These are phyloP conservation scores for Gymnocephalus cernua DNA, from an alignment of 2,113 vertebrate species.

Conservation along the genomic window DNA sequence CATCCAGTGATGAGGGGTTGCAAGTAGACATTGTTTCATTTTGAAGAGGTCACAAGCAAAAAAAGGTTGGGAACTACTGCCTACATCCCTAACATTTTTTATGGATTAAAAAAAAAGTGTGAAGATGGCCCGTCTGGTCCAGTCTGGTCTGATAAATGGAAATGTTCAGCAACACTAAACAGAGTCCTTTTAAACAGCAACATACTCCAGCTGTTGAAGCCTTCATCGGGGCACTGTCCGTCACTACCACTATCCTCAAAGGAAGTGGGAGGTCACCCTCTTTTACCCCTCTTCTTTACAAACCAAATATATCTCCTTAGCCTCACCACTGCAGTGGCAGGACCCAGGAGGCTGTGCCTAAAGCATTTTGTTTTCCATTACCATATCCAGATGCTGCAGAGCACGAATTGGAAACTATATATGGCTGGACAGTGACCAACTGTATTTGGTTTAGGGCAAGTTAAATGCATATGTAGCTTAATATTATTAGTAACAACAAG, in stretches of 20 bases:
- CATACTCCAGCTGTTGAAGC: neutral
- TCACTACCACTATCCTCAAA: constrained; percentile 18
- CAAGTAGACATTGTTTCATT: neutral
- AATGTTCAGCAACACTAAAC: constrained; percentile 4
- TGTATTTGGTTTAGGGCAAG: neutral
- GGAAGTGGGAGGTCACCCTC: constrained; percentile 46
- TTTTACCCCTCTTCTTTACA: constrained; percentile 62
- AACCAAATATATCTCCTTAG: constrained; percentile 64
- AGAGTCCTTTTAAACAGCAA: neutral
- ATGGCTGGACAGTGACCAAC: constrained; percentile 36
- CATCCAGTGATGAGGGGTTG: neutral
- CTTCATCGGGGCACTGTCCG: neutral
- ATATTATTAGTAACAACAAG: neutral
- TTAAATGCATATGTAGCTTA: neutral
- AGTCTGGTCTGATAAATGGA: neutral
- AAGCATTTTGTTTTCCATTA: constrained; percentile 52
- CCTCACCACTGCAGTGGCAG: constrained; percentile 37
- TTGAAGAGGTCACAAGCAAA: neutral
- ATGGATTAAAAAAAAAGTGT: neutral
- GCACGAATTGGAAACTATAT: constrained; percentile 7
- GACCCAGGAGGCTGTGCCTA: constrained; percentile 31
- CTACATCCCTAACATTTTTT: neutral
- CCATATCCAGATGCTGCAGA: constrained; percentile 38
- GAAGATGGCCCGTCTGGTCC: neutral
- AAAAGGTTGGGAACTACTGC: neutral